Base-by-base conservation (phyloP, 2,113 vertebrate species). In the Clarias macrocephalus region DNA sequence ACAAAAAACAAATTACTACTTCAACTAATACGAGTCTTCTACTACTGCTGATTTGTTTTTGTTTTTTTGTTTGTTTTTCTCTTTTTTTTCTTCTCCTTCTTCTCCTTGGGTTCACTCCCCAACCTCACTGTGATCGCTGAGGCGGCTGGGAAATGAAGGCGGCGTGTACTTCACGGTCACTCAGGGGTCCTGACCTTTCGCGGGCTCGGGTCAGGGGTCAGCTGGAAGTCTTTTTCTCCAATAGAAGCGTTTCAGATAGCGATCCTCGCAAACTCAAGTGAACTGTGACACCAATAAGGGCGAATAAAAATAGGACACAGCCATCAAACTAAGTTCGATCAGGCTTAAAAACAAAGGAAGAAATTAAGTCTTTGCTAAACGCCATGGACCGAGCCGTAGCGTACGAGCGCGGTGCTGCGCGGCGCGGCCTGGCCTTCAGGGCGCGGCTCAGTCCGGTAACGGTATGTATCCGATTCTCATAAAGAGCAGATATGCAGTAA, bases 81-180 rank as follows among this genome's bases (percentile, higher is more conserved):
- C 1, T n/a, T 77, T 33, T 80, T n/a, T 81, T 52, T 28, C 25
- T 10, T 59, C 37, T 57, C 5, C 15, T 11, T 42, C 59, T 12
- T 60, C 88, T 88, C 30, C 91, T 94, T 89, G 91, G 15, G n/a
- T 52, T 86, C 88, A 82, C 88, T 88, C 90, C 90, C 88, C 73
- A 80, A 83, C 87, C 86, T 93, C 93, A 94, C 93, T 94, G 94
- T 95, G 94, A 94, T 91, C 90, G 88, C 90, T 91, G 91, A 92
- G 91, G 91, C 88, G 90, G 87, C 91, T 91, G 91, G 91, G 89
- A 82, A 90, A 85, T 59, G 63, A 81, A 42, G 85, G 80, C 72
- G 88, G 80, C 72, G 88, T 76, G 90, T 89, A 84, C 86, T 93
- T 89, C 91, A 92, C 90, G 89, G 90, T 86, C 90, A 83, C 89